Conservation (phyloP, 2,113 vertebrate species). For the Neotragus moschatus region DNA sequence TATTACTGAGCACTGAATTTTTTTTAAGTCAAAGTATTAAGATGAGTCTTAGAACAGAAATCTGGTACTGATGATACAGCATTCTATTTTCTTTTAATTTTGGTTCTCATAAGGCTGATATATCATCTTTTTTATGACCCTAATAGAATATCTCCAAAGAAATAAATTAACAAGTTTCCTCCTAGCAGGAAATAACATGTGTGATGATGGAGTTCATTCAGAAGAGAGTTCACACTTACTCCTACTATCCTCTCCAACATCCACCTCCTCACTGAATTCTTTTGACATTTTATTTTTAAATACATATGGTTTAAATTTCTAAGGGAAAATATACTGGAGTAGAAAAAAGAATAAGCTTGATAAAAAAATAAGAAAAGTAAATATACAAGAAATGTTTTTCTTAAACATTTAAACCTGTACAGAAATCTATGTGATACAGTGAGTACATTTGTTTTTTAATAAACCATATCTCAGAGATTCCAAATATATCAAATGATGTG, state of each 20-base stretch:
- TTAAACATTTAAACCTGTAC: conserved; percentile 51
- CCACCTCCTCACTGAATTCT: conserved; percentile 54
- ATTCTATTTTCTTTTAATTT: conserved; percentile 40
- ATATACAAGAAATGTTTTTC: conserved; percentile 50
- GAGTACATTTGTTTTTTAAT: conserved; percentile 66
- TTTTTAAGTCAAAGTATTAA: conserved; percentile 5
- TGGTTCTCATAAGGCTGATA: background rate
- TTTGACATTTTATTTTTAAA: conserved; percentile 70
- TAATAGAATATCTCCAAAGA: conserved; percentile 37
- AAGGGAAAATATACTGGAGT: conserved; percentile 23
- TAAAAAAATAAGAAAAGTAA: conserved; percentile 44
- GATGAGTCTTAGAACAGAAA: background rate
- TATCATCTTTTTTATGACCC: conserved; percentile 42
- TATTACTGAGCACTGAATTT: background rate
- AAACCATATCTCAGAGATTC: conserved; percentile 69
- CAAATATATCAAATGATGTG: conserved; percentile 75
- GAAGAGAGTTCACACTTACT: conserved; percentile 54
- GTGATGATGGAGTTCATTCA: conserved; percentile 56
- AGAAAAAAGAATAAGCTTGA: conserved; percentile 41
- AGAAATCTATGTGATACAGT: conserved; percentile 13
- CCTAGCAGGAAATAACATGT: conserved; percentile 51
- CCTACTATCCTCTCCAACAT: conserved; percentile 50
- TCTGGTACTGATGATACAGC: conserved; percentile 5
- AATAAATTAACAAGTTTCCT: conserved; percentile 47
- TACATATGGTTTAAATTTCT: conserved; percentile 59